phyloP scores from a whole-genome alignment of 2,113 vertebrate species.

The Parus major region DNA sequence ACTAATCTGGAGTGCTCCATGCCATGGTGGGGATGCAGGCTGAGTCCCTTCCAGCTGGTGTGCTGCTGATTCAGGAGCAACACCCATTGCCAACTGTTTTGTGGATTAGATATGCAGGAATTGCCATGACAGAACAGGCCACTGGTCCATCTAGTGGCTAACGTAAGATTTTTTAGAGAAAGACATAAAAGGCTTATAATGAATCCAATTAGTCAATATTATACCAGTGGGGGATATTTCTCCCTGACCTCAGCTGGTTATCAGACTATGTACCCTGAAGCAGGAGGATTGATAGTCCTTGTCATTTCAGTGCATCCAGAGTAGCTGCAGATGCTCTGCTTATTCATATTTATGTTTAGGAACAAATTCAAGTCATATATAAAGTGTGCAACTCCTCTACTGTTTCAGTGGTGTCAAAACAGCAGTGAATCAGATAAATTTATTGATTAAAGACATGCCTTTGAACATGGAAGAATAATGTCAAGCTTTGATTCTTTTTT shows the following conservation, averaged over 20 bases:
- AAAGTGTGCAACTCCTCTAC: neutral
- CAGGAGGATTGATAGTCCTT: constrained; percentile 13
- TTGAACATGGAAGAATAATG: neutral
- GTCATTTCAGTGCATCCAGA: neutral
- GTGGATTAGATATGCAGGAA: neutral
- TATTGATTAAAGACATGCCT: neutral
- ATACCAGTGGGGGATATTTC: constrained; percentile 25
- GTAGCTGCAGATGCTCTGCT: constrained; percentile 17
- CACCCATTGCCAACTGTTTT: neutral
- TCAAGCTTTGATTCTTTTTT: neutral
- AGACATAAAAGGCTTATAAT: constrained; percentile 39
- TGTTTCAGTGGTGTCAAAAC: neutral
- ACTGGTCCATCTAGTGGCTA: constrained; percentile 20
- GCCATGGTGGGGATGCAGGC: neutral
- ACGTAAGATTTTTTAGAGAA: constrained; percentile 20
- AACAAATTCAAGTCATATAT: neutral
- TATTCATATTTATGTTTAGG: constrained; percentile 26
- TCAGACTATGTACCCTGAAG: constrained; percentile 44
- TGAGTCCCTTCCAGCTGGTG: neutral
- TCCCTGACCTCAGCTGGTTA: constrained; percentile 54
- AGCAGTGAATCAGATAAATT: neutral
- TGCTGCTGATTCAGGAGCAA: neutral
- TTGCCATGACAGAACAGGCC: neutral
- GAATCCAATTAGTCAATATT: constrained; percentile 50
- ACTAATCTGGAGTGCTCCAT: neutral